Evolutionary conservation across 2,797 vertebrate genomes (phyloP).

Genomic region (Trematomus bernacchii): DNA sequence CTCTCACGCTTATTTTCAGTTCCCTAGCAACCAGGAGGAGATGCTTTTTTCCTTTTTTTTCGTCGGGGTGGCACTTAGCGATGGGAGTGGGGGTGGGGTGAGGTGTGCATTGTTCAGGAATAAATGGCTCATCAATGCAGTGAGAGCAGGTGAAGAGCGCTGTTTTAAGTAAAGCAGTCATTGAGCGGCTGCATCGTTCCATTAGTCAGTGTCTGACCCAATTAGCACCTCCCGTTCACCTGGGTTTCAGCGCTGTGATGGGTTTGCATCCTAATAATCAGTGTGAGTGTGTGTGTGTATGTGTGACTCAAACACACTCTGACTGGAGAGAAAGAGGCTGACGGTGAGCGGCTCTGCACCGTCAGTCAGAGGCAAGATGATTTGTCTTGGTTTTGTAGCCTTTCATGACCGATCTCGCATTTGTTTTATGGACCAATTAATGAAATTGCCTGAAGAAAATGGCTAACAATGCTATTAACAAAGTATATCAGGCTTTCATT

Average conservation of each 20-base stretch:
- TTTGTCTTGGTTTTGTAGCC: background rate
- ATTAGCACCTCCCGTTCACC: constrained; percentile 27
- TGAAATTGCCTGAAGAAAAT: background rate
- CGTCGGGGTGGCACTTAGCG: constrained; percentile 61
- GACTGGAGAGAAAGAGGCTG: constrained; percentile 16
- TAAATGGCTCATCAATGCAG: constrained; percentile 46
- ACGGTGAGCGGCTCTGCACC: constrained; percentile 17
- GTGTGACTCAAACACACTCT: constrained; percentile 23
- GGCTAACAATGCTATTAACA: too few relatives aligned
- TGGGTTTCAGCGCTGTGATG: constrained; percentile 11
- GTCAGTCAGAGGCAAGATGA: background rate
- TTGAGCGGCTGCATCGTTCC: constrained; percentile 16
- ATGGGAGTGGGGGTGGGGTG: constrained; percentile 57
- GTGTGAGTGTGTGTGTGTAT: background rate
- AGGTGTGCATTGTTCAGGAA: constrained; percentile 66
- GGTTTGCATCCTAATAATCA: constrained; percentile 30
- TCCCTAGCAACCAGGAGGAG: constrained; percentile 80
- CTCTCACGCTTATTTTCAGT: constrained; percentile 79
- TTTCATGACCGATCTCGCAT: background rate
- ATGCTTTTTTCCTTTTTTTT: constrained; percentile 50
- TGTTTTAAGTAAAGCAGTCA: constrained; percentile 31
- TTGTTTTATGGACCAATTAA: background rate
- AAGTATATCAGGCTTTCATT: too few relatives aligned
- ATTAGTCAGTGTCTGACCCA: constrained; percentile 29
- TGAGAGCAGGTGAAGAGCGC: constrained; percentile 5